These are phyloP conservation scores for Drosophila dives DNA, from an alignment of 2,888 invertebrate genomes.

Conservation along the genomic window DNA sequence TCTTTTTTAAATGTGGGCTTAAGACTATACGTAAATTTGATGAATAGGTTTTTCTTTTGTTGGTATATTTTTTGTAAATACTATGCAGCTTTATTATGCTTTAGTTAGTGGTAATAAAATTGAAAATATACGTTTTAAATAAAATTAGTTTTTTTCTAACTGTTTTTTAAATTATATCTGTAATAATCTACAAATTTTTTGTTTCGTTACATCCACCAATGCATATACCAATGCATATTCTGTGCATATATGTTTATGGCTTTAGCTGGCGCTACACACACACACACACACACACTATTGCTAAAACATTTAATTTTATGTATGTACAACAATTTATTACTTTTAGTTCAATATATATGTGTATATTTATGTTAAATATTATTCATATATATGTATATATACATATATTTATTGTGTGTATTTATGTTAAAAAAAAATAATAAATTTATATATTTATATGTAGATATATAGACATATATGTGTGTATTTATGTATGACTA, in stretches of 20 bases:
- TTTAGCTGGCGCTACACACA: constrained; percentile 1
- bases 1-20: constrained; percentile 20
- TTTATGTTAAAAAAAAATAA: constrained; percentile 4
- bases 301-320: background rate
- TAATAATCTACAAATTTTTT: constrained; percentile 11
- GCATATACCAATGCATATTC: background rate
- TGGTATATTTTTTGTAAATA: background rate
- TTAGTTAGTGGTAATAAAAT: constrained; percentile 8
- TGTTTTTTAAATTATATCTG: background rate
- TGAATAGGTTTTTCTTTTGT: constrained; percentile 3
- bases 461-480: constrained; percentile 4
- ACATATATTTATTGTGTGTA: constrained; percentile 7
- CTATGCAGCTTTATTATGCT: constrained; percentile 3
- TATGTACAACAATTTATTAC: constrained; percentile 25
- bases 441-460: constrained; percentile 9
- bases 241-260: constrained; percentile 17
- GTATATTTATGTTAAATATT: background rate
- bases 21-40: background rate
- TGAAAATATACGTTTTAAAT: background rate
- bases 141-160: background rate
- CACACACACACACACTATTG: background rate
- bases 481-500: constrained; percentile 20
- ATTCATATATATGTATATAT: constrained; percentile 4
- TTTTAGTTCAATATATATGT: constrained; percentile 1
- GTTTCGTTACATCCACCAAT: background rate